Evolutionary conservation across 2,113 vertebrate genomes (phyloP).

Genomic region (Cyprinodon variegatus): DNA sequence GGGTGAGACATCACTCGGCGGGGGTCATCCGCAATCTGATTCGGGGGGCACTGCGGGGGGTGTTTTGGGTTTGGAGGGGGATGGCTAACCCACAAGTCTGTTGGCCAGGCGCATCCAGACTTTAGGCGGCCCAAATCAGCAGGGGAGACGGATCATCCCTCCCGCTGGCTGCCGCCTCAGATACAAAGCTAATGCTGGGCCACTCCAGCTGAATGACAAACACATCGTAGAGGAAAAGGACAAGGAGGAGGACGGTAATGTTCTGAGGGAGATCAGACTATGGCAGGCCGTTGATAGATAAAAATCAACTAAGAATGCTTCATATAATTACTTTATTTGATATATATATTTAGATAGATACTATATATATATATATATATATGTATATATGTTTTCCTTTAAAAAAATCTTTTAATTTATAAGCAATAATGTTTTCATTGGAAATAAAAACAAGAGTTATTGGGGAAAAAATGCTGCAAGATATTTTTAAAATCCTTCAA

Average conservation of each 20-base stretch:
- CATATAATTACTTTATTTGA: background rate
- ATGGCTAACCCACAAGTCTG: slow-evolving; percentile 67
- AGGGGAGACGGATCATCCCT: slow-evolving; percentile 44
- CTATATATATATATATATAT: too few species aligned
- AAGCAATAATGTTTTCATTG: too few species aligned
- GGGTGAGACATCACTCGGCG: slow-evolving; percentile 70
- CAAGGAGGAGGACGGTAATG: slow-evolving; percentile 25
- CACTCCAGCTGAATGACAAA: slow-evolving; percentile 59
- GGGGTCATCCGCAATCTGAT: slow-evolving; percentile 71
- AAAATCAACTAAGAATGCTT: background rate
- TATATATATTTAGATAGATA: too few species aligned
- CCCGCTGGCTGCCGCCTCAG: slow-evolving; percentile 56
- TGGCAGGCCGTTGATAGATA: background rate
- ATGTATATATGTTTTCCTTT: too few species aligned
- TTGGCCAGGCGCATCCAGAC: slow-evolving; percentile 64
- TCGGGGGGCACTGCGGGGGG: slow-evolving; percentile 62
- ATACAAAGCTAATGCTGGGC: slow-evolving; percentile 55
- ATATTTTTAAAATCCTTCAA: too few species aligned
- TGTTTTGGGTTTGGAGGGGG: slow-evolving; percentile 14
- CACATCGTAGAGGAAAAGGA: slow-evolving; percentile 30
- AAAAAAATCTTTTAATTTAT: too few species aligned
- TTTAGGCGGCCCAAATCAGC: slow-evolving; percentile 58
- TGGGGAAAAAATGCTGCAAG: too few species aligned
- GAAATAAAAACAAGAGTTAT: too few species aligned
- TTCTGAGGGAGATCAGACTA: slow-evolving; percentile 7